Percentiles rank a stretch among this genome's conserved stretches.
Conservation (phyloP, 2,888 invertebrate species). For the Sceliomorpha sp. region DNA sequence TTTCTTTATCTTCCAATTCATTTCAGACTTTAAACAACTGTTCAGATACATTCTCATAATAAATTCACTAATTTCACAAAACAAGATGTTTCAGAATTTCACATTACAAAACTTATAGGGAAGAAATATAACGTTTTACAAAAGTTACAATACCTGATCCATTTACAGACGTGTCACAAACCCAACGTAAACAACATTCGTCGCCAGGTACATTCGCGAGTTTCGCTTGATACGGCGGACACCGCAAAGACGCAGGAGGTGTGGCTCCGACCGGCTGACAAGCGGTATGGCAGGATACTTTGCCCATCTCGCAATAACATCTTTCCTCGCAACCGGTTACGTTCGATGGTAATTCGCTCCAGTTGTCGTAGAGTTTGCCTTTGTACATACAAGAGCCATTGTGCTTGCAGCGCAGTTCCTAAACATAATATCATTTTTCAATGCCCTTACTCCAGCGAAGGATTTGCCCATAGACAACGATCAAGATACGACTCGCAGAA, state of each 20-base stretch:
- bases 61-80: too few species aligned
- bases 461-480: too few species aligned
- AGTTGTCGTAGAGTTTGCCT: slow-evolving; percentile 85
- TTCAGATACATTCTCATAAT: too few species aligned
- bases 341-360: slow-evolving; percentile 89
- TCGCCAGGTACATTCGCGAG: slow-evolving; percentile 86
- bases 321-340: slow-evolving; percentile 92
- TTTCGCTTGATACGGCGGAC: slow-evolving; percentile 85
- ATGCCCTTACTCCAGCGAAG: too few species aligned
- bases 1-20: too few species aligned
- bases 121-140: too few species aligned
- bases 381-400: slow-evolving; percentile 91
- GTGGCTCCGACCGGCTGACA: slow-evolving; percentile 89
- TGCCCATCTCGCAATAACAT: slow-evolving; percentile 94
- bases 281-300: slow-evolving; percentile 90
- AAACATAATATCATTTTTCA: slow-evolving; percentile 56
- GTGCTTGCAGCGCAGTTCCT: slow-evolving; percentile 88
- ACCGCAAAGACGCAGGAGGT: slow-evolving; percentile 88
- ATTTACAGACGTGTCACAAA: slow-evolving; percentile 67
- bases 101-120: too few species aligned
- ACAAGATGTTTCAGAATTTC: too few species aligned
- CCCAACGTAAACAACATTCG: slow-evolving; percentile 93
- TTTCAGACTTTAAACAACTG: too few species aligned
- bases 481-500: too few species aligned
- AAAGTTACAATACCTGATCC: slow-evolving; percentile 50